These are phyloP conservation scores for Acleris literana DNA, from an alignment of 2,888 invertebrate species.

Conservation along the genomic window DNA sequence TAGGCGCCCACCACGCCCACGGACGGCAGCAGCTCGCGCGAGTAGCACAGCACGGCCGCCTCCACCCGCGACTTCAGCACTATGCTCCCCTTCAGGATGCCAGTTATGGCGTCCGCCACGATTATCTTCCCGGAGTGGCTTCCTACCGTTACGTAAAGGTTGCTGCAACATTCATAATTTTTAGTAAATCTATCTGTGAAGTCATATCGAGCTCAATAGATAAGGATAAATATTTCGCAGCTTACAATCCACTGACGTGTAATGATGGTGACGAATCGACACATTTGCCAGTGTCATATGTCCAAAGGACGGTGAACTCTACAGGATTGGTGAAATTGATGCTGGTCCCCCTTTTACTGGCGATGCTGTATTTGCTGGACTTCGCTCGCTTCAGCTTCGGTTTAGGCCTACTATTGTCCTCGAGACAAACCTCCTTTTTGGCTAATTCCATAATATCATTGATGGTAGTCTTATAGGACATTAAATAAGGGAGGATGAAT, in stretches of 20 bases:
- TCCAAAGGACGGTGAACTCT: constrained; percentile 80
- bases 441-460: constrained; percentile 60
- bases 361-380: constrained; percentile 39
- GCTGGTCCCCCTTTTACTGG: constrained; percentile 43
- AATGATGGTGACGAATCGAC: constrained; percentile 90
- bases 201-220: neutral
- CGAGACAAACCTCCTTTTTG: constrained; percentile 53
- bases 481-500: constrained; percentile 79
- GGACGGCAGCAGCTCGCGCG: constrained; percentile 46
- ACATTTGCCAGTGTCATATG: constrained; percentile 88
- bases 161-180: constrained; percentile 55
- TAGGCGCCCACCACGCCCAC: constrained; percentile 89
- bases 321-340: constrained; percentile 41
- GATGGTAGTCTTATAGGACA: constrained; percentile 74
- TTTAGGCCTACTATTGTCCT: constrained; percentile 55
- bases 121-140: constrained; percentile 88
- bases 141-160: constrained; percentile 67
- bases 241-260: constrained; percentile 75
- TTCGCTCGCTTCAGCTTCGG: constrained; percentile 52
- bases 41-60: constrained; percentile 82
- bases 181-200: neutral
- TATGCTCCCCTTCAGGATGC: constrained; percentile 74
- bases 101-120: constrained; percentile 82
- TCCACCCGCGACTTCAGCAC: constrained; percentile 88
- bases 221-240: constrained; percentile 38